Percentiles rank a stretch among this genome's conserved stretches.
phyloP scores from a whole-genome alignment of 2,113 vertebrate species.

The Hydrochoerus hydrochaeris region DNA sequence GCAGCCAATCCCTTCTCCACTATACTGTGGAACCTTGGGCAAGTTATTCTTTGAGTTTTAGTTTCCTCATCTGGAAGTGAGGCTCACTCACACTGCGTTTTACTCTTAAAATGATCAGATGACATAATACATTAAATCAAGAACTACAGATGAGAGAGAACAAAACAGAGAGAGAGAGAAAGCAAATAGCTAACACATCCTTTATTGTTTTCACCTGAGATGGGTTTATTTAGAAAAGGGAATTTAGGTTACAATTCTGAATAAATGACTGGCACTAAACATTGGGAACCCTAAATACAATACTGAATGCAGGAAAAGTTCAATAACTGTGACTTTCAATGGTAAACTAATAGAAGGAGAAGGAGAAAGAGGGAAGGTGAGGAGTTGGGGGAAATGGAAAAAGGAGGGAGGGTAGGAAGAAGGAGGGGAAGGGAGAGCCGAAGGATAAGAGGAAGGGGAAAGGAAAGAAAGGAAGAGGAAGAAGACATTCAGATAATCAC shows the following conservation, averaged over 20 bases:
- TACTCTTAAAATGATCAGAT: neutral
- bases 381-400: neutral
- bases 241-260: neutral
- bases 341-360: neutral
- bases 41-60: neutral
- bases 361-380: neutral
- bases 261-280: conserved; percentile 19
- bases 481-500: neutral
- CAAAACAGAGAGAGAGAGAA: neutral
- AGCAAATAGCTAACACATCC: neutral
- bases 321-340: neutral
- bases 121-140: neutral
- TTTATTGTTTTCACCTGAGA: neutral
- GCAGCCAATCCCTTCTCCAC: neutral
- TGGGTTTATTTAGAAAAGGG: neutral
- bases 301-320: neutral
- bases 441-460: neutral
- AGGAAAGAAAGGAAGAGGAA: neutral
- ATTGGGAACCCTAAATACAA: neutral
- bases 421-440: neutral
- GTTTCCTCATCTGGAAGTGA: conserved; percentile 8
- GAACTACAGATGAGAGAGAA: neutral
- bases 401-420: neutral
- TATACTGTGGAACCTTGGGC: neutral
- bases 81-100: neutral